Evolutionary conservation across 2,797 vertebrate species (phyloP), one percentile per base, ranked within the genome.

Genomic region (Steatocranus sp.): DNA sequence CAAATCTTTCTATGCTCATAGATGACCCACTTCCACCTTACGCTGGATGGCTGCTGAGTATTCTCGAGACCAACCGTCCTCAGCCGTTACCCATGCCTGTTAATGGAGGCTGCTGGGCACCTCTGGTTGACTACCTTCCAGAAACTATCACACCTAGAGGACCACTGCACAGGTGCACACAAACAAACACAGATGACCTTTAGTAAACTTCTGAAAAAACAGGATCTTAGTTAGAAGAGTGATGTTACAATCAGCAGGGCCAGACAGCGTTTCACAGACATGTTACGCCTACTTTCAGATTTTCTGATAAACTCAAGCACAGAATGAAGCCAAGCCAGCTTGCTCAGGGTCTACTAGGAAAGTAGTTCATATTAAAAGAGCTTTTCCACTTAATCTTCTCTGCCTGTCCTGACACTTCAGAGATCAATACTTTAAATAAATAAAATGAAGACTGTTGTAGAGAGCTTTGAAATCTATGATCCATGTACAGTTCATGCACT

Each of bases 101-200:
- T 53, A 99, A 98, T 3, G 99, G 99, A 83, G 98, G 99, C 36
- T 99, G 98, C 85, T 99, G 99, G 99, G 99, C 99, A 11, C 99
- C 99, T 1, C 96, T 99, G 81, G 99, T 99, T 27, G 99, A 99
- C 94, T 99, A 98, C 87, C 97, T 99, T 49, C 98, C 99, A 15
- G 99, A 99, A 92, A 99, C 99, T 82, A 97, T 99, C 92, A 99
- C 98, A 9, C 98, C 98, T 0, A 94, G 98, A 53, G 98, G 98
- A 51, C 99, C 99, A 0, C 97, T 99, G 83, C 98, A 99, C 51
- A 97, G 99, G 99, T 99, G 88, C 3, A 15, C 38, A 95, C 91
- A 68, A 5, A 58, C 25, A 80, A 51, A 81, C 63, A 73, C 20
- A 18, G 53, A 53, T 25, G 27, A 49, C 36, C 3, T 48, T 38